Percentiles rank a stretch among this genome's conserved stretches.
phyloP scores from a whole-genome alignment of 1,140 invertebrate species.

The Ips nitidus region DNA sequence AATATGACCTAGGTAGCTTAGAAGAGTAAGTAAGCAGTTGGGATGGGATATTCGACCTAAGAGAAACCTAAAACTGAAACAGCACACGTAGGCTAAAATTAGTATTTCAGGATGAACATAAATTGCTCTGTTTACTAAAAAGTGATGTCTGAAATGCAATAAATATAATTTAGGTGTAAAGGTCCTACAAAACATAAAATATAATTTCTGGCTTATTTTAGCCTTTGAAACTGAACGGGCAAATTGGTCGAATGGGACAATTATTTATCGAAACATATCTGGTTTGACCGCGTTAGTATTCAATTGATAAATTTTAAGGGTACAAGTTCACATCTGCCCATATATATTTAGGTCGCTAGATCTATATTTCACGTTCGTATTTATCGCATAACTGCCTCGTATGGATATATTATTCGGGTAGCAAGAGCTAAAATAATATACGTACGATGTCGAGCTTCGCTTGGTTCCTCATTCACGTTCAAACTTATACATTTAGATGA shows the following conservation, averaged over 20 bases:
- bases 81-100: no score
- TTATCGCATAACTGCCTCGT: conserved; percentile 33
- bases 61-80: background rate
- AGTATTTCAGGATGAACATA: no score
- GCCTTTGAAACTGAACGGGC: conserved; percentile 19
- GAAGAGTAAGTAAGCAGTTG: background rate
- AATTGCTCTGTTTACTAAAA: no score
- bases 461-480: conserved; percentile 37
- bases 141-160: no score
- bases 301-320: conserved; percentile 44
- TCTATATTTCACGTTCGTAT: conserved; percentile 46
- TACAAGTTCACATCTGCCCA: conserved; percentile 41
- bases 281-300: conserved; percentile 31
- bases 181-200: no score
- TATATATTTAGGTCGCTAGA: conserved; percentile 40
- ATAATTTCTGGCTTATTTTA: no score
- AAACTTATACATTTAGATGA: conserved; percentile 42
- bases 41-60: background rate
- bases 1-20: background rate
- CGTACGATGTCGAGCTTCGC: conserved; percentile 38
- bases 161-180: no score
- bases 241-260: conserved; percentile 24
- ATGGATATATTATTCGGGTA: conserved; percentile 26
- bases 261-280: conserved; percentile 34
- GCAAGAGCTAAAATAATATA: conserved; percentile 25